phyloP scores from a whole-genome alignment of 2,113 vertebrate species.

The Lutjanus erythropterus region DNA sequence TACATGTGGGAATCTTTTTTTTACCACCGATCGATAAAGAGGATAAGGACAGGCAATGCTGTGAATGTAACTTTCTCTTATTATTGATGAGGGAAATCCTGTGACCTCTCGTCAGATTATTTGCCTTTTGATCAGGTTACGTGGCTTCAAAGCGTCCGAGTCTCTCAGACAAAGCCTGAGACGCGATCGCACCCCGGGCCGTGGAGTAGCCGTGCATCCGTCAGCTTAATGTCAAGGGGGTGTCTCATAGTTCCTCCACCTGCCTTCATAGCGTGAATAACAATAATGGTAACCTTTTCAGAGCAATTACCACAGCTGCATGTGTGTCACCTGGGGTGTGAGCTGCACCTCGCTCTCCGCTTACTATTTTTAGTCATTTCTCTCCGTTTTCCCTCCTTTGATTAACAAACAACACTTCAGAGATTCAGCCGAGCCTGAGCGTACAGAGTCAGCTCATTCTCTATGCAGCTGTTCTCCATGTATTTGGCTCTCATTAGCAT shows the following conservation, averaged over 20 bases:
- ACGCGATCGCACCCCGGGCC: slow-evolving; percentile 51
- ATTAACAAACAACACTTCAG: slow-evolving; percentile 68
- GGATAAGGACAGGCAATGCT: slow-evolving; percentile 33
- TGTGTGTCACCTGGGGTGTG: slow-evolving; percentile 32
- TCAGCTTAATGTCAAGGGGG: slow-evolving; percentile 52
- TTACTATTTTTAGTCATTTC: slow-evolving; percentile 60
- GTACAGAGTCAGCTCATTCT: slow-evolving; percentile 68
- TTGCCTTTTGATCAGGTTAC: slow-evolving; percentile 60
- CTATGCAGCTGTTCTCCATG: slow-evolving; percentile 54
- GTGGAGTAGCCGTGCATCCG: slow-evolving; percentile 18
- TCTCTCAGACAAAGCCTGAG: slow-evolving; percentile 40
- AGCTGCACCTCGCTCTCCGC: slow-evolving; percentile 27
- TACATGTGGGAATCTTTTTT: slow-evolving; percentile 22
- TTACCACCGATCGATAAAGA: slow-evolving; percentile 49
- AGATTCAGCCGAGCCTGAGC: slow-evolving; percentile 31
- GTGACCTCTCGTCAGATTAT: slow-evolving; percentile 47
- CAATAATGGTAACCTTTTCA: slow-evolving; percentile 58
- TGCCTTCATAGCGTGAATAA: slow-evolving; percentile 53
- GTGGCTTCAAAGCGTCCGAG: slow-evolving; percentile 40
- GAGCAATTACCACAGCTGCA: slow-evolving; percentile 40
- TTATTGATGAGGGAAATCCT: slow-evolving; percentile 58
- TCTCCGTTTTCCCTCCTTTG: slow-evolving; percentile 49
- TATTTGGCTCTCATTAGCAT: slow-evolving; percentile 75
- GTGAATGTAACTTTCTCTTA: slow-evolving; percentile 41
- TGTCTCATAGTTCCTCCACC: slow-evolving; percentile 32